Base-by-base conservation (phyloP, 2,888 invertebrate genomes). In the Ametastegia equiseti region DNA sequence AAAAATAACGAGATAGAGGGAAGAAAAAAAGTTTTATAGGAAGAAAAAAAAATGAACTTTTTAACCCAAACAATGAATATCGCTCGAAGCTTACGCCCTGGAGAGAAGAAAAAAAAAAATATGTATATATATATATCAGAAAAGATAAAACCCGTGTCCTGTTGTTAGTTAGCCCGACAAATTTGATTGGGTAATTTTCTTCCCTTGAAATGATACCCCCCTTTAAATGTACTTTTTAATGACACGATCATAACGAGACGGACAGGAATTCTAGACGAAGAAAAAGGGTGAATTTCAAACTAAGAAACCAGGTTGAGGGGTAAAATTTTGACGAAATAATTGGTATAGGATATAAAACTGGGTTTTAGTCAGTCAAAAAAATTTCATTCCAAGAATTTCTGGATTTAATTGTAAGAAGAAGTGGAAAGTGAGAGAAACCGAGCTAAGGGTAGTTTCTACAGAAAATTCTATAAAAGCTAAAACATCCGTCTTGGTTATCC, bases 381-480 rank as follows among this genome's bases (percentile, higher is more conserved):
- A 33, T 63, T 63, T 63, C 13, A 63, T n/a, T n/a, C 6, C 5
- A 30, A 36, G 87, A 0, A 54, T 54, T 19, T 54, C 23, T 54
- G 19, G 19, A 54, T 19, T 54, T 23, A 9, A 54, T 23, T 2
- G 1, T 1, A 2, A 50, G n/a, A 5, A n/a, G n/a, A n/a, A n/a
- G n/a, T n/a, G n/a, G n/a, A n/a, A n/a, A n/a, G n/a, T n/a, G n/a
- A n/a, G 3, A 9, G 11, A 23, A 23, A 19, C 0, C 11, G 23
- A 23, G 7, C 54, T 1, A 9, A 54, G 23, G 19, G 7, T 19
- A 54, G 9, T 9, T 54, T 23, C 23, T 19, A 54, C 23, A 19
- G 23, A 54, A 54, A 54, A 54, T 54, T 54, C 23, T 9, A 54
- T 54, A 11, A 23, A 0, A 54, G 2, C 1, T 54, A 54, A 54